Percentiles rank a stretch among this genome's conserved stretches.
phyloP scores from a whole-genome alignment of 2,888 invertebrate genomes.

The Nephrotoma flavescens region DNA sequence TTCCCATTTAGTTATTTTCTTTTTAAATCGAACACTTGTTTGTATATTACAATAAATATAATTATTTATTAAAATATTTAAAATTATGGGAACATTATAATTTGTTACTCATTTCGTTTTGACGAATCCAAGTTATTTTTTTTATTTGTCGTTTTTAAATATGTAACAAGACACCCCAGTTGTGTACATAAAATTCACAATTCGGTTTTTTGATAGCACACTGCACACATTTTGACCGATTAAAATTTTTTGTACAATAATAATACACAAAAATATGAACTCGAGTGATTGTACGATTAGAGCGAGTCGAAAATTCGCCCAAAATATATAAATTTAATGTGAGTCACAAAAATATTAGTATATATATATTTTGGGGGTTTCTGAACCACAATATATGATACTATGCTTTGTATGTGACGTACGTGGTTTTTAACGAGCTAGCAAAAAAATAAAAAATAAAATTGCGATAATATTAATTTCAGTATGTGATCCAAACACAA shows the following conservation, averaged over 20 bases:
- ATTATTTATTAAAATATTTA: neutral
- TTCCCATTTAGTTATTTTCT: neutral
- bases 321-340: neutral
- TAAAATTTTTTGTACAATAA: neutral
- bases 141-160: neutral
- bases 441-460: neutral
- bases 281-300: neutral
- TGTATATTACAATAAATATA: neutral
- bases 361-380: neutral
- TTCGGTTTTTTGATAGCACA: neutral
- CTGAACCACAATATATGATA: neutral
- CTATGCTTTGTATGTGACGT: neutral
- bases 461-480: neutral
- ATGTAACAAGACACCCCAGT: neutral
- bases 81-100: neutral
- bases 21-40: neutral
- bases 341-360: neutral
- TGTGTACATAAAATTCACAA: neutral
- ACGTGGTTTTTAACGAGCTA: neutral
- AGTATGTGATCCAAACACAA: neutral
- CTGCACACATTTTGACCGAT: neutral
- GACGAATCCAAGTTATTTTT: neutral
- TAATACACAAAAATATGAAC: neutral
- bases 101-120: neutral
- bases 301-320: neutral